A percentile compares a stretch with the other conserved stretches of the same genome.
Conservation (phyloP, 30 jellyfish, hydroid and myxozoan species). For the Nemopilema nomurai region DNA sequence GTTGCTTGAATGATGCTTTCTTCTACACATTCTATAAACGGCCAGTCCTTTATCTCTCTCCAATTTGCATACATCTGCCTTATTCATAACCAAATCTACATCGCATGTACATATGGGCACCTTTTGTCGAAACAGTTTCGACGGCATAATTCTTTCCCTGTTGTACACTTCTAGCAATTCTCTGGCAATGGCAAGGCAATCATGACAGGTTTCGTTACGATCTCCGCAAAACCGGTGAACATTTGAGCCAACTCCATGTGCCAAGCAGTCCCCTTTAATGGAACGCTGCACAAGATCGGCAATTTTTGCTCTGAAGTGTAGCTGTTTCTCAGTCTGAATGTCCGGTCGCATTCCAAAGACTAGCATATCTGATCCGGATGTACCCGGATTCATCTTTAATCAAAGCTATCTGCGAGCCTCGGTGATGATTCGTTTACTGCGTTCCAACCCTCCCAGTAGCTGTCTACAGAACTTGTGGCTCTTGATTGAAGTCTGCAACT, state of each 20-base stretch:
- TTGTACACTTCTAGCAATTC: neutral
- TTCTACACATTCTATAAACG: too few relatives aligned
- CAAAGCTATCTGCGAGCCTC: too few relatives aligned
- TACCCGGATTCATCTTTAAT: too few relatives aligned
- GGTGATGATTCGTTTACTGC: too few relatives aligned
- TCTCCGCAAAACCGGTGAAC: neutral
- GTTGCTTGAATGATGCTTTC: too few relatives aligned
- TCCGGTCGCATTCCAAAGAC: neutral
- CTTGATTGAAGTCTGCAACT: too few relatives aligned
- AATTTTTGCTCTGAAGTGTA: neutral
- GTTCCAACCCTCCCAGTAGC: too few relatives aligned
- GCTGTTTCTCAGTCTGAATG: neutral
- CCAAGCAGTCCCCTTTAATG: neutral
- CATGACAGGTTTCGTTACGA: constrained; percentile 4
- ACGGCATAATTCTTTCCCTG: neutral
- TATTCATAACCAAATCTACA: too few relatives aligned
- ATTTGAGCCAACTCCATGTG: neutral
- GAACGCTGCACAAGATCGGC: neutral
- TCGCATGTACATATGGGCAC: neutral
- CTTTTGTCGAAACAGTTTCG: constrained; percentile 1
- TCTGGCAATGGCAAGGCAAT: constrained; percentile 5
- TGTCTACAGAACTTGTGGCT: too few relatives aligned
- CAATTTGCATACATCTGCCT: too few relatives aligned
- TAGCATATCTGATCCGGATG: too few relatives aligned
- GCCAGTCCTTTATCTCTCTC: too few relatives aligned